Conservation (phyloP, 2,113 vertebrate species). For the Sarotherodon lohbergeri region DNA sequence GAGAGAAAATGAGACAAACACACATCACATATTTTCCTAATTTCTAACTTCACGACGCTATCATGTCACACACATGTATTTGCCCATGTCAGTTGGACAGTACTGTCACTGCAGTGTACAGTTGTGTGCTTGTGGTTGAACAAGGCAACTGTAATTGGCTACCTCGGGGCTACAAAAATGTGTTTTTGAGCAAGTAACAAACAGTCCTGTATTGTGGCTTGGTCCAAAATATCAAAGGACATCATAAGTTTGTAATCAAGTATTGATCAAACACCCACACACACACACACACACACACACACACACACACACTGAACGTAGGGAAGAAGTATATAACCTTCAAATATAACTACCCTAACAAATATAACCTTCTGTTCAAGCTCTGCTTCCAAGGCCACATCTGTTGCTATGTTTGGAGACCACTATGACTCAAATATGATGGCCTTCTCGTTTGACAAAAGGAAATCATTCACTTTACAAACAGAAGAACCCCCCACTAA, state of each 20-base stretch:
- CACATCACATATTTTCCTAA: neutral
- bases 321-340: neutral
- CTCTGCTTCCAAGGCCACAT: neutral
- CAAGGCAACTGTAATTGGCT: neutral
- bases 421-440: slow-evolving; percentile 21
- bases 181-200: neutral
- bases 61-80: neutral
- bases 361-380: neutral
- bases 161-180: neutral
- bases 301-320: neutral
- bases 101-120: neutral
- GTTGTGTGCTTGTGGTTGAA: neutral
- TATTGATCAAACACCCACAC: neutral
- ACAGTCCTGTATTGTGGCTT: neutral
- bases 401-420: neutral
- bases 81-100: neutral
- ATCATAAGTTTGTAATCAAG: neutral
- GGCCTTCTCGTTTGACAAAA: neutral
- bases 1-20: neutral
- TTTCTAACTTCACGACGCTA: neutral
- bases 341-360: neutral
- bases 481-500: slow-evolving; percentile 2
- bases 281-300: neutral
- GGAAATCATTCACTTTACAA: slow-evolving; percentile 30
- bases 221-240: neutral